A percentile compares a stretch with the other conserved stretches of the same genome.
Conservation (phyloP, 2,113 vertebrate genomes). For the Leptodactylus fuscus region DNA sequence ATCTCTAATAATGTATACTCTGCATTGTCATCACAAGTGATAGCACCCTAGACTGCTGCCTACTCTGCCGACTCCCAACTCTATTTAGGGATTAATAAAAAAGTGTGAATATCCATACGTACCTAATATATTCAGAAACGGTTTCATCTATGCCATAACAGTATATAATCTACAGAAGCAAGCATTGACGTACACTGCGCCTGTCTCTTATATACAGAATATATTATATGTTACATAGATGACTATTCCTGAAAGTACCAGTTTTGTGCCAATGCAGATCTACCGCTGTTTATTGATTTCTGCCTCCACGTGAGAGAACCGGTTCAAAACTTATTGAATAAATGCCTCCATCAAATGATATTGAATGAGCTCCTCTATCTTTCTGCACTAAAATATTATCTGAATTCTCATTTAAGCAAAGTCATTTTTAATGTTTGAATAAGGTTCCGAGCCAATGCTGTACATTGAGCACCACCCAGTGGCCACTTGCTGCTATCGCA, state of each 20-base stretch:
- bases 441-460: slow-evolving; percentile 62
- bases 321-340: slow-evolving; percentile 44
- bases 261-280: slow-evolving; percentile 15
- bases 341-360: slow-evolving; percentile 26
- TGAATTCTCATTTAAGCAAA: slow-evolving; percentile 34
- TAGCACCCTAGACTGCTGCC: no score
- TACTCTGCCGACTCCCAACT: no score
- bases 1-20: no score
- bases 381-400: slow-evolving; percentile 45
- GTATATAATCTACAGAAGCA: no score
- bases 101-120: no score
- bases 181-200: background rate
- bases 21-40: no score
- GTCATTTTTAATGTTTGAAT: slow-evolving; percentile 29
- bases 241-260: slow-evolving; percentile 21
- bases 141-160: no score
- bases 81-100: no score
- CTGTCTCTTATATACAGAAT: background rate
- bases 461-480: slow-evolving; percentile 78
- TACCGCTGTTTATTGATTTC: slow-evolving; percentile 31
- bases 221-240: background rate
- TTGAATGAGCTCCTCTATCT: slow-evolving; percentile 46
- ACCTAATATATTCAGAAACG: no score
- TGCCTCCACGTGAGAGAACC: slow-evolving; percentile 18
- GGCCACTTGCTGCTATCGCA: slow-evolving; percentile 64